Conservation (phyloP, 2,888 invertebrate species). For the Epistrophe eligans region DNA sequence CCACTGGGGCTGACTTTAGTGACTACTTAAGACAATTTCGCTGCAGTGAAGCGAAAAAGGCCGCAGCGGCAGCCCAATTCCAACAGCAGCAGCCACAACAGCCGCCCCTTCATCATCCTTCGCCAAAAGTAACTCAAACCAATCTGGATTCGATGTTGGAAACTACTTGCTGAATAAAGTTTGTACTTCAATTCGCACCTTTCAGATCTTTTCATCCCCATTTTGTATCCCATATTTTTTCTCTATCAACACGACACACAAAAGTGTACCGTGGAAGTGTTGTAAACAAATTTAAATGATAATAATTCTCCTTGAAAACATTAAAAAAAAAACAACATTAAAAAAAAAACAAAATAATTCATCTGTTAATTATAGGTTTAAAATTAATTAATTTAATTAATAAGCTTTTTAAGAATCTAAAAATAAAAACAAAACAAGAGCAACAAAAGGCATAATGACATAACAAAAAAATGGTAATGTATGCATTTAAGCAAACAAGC, state of each 20-base stretch:
- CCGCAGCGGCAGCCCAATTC: conserved; percentile 64
- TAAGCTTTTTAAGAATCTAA: conserved; percentile 70
- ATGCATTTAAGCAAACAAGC: conserved; percentile 69
- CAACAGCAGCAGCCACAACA: conserved; percentile 49
- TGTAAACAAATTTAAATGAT: conserved; percentile 69
- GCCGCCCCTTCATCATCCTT: conserved; percentile 65
- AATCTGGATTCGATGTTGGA: conserved; percentile 82
- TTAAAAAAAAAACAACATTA: conserved; percentile 51
- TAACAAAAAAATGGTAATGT: conserved; percentile 72
- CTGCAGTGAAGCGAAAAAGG: conserved; percentile 78
- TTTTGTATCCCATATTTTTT: conserved; percentile 20
- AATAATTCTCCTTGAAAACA: conserved; percentile 75
- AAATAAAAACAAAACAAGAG: conserved; percentile 48
- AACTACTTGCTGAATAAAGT: conserved; percentile 81
- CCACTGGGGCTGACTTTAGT: conserved; percentile 78
- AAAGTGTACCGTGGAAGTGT: conserved; percentile 62
- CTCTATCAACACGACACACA: conserved; percentile 17
- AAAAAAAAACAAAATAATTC: conserved; percentile 54
- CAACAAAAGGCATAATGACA: conserved; percentile 72
- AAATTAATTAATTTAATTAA: conserved; percentile 72
- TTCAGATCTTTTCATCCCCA: conserved; percentile 45
- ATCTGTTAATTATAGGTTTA: conserved; percentile 74
- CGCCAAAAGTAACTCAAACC: conserved; percentile 76
- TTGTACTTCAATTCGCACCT: conserved; percentile 19
- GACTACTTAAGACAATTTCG: conserved; percentile 79